Base-by-base conservation (phyloP, 2,797 vertebrate species). In the Streptopelia turtur region DNA sequence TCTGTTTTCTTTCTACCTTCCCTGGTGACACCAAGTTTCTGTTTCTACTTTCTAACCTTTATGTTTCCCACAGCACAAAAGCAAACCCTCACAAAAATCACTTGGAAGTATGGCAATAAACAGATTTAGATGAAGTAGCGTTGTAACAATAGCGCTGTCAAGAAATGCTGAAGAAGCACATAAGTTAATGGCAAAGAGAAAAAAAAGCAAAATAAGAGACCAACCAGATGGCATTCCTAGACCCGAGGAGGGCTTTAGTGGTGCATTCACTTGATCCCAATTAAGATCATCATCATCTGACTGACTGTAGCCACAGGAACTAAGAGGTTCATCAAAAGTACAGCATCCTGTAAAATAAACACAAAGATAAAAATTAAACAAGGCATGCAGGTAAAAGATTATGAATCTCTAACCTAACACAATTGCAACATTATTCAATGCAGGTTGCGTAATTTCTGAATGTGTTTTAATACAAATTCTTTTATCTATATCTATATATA, bases 221-320 rank as follows among this genome's bases (percentile, higher is more conserved):
- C 92, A 93, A 99, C 99, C 99, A 96, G 98, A 98, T 84, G 99
- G 99, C 98, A 99, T 98, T 98, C 99, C 99, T 9, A 98, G 99
- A 95, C 98, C 98, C 15, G 98, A 98, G 37, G 98, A 97, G 3
- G 98, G 97, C 93, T 98, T 99, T 91, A 98, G 92, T 13, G 98
- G 97, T 15, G 98, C 98, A 75, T 98, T 99, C 97, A 98, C 97
- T 96, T 99, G 99, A 91, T 99, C 99, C 99, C 99, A 99, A 82
- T 99, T 99, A 94, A 99, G 98, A 97, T 99, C 99, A 83, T 99
- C 99, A 3, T 99, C 98, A 80, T 98, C 98, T 39, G 98, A 98
- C 96, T 99, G 99, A 93, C 98, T 99, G 66, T 99, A 99, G n/a
- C 99, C 99, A 90, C 99, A 99, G 1, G 98, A 98, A 69, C 97